A percentile compares a stretch with the other conserved stretches of the same genome.
Evolutionary conservation across 2,888 invertebrate species (phyloP).

Genomic region (Hypselothyrea guttata): DNA sequence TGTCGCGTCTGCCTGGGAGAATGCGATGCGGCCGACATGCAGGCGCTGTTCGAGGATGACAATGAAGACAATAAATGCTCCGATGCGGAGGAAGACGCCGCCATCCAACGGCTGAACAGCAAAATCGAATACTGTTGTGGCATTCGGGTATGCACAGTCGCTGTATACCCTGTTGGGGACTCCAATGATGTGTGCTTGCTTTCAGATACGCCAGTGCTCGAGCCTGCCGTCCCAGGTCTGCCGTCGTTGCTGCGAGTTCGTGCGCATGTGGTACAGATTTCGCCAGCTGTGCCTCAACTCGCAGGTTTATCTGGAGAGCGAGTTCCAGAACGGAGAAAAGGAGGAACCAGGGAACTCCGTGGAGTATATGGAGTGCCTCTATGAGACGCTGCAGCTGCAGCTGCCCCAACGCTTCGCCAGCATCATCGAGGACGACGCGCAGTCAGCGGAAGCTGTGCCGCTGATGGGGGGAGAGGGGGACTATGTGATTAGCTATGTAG

Average conservation of each 20-base stretch:
- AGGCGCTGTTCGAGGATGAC: conserved; percentile 16
- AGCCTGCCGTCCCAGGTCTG: conserved; percentile 72
- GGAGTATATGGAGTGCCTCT: conserved; percentile 53
- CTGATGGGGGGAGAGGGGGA: conserved; percentile 18
- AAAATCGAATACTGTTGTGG: conserved; percentile 75
- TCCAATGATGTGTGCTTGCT: not conserved
- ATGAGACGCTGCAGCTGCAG: conserved; percentile 43
- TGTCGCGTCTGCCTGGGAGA: conserved; percentile 42
- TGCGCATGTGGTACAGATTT: conserved; percentile 77
- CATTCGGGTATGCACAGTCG: conserved; percentile 50
- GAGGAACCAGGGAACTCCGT: conserved; percentile 24
- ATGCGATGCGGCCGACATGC: conserved; percentile 18
- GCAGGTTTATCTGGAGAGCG: conserved; percentile 72
- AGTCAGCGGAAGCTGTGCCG: conserved; percentile 13
- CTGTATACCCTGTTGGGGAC: not conserved
- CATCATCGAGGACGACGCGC: conserved; percentile 10
- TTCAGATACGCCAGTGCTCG: conserved; percentile 38
- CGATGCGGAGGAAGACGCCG: conserved; percentile 5
- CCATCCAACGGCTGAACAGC: conserved; percentile 11
- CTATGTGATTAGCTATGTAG: conserved; percentile 33
- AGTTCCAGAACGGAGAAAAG: conserved; percentile 21
- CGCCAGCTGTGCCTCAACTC: conserved; percentile 79
- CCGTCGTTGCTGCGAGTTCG: conserved; percentile 70
- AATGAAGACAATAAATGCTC: too few relatives aligned
- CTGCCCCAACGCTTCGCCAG: not conserved